Base-by-base conservation (phyloP, 92 coral and sea anemone genomes). In the Pocillopora meandrina region DNA sequence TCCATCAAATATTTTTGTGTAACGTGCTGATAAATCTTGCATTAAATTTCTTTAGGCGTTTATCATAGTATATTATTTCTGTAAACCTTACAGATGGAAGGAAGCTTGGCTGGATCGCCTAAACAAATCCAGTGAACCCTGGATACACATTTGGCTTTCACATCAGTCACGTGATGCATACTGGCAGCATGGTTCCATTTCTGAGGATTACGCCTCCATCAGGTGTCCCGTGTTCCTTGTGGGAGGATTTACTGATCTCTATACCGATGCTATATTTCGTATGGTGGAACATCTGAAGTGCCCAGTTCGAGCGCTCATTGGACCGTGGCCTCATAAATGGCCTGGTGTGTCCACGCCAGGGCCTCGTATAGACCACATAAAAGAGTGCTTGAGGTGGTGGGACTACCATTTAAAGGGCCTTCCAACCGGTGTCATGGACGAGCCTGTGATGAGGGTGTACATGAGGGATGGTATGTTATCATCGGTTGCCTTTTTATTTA, bases 251-350 rank as follows among this genome's bases (percentile, higher is more conserved):
- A 70, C 88, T 12, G 97, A 93, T 49, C 61, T 88, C 55, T 93
- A 89, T 86, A 78, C 82, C 10, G 91, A 91, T 36, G 70, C 95
- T 6, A 78, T 92, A 35, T 92, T 93, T 72, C 93, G 93, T 36
- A 91, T 93, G 95, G 90, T 84, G 23, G 89, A 91, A 58, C 82
- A 91, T 59, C 83, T 89, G 4, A 61, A 89, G 63, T 88, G 97
- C 21, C 95, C 92, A 9, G 63, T 88, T 47, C 84, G 75, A 17
- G 89, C 89, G 4, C 62, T 93, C 5, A 75, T 89, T 83, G 97
- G 97, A 4, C 95, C 97, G 31, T 93, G 97, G 97, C 84, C 92
- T 52, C 97, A 93, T 78, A 33, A 66, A n/a, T 93, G 90, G 81
- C 95, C 97, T 13, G 78, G 79, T 13, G 82, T 49, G 31, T 79